Conservation (phyloP, 2,797 vertebrate genomes). For the Australoheros facetus region DNA sequence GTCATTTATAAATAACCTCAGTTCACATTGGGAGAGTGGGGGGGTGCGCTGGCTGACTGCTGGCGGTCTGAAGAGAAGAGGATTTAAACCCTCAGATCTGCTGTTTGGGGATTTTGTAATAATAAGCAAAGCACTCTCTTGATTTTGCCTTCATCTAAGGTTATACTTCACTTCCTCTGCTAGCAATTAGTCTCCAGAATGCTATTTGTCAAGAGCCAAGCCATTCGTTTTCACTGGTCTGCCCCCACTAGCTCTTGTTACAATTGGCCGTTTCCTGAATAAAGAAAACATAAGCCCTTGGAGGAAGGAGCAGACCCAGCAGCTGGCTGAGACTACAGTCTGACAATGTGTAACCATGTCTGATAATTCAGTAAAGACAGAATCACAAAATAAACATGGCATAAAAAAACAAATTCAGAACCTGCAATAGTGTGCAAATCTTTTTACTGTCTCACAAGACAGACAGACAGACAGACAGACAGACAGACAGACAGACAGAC, state of each 20-base stretch:
- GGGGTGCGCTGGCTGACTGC: slow-evolving; percentile 3
- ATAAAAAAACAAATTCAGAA: slow-evolving; percentile 59
- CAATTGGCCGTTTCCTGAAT: slow-evolving; percentile 77
- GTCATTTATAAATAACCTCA: slow-evolving; percentile 41
- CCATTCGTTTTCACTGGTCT: slow-evolving; percentile 62
- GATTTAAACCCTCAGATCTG: slow-evolving; percentile 55
- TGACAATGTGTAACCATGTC: slow-evolving; percentile 28
- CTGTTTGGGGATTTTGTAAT: slow-evolving; percentile 62
- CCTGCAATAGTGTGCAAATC: slow-evolving; percentile 4
- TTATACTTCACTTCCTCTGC: slow-evolving; percentile 74
- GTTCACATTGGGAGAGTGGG: slow-evolving; percentile 5
- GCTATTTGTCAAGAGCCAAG: slow-evolving; percentile 77
- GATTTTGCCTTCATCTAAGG: slow-evolving; percentile 58
- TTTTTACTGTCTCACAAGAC: slow-evolving; percentile 3
- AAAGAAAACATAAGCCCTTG: slow-evolving; percentile 57
- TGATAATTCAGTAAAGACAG: slow-evolving; percentile 9
- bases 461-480: slow-evolving; percentile 22
- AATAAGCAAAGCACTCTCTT: slow-evolving; percentile 60
- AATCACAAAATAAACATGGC: slow-evolving; percentile 3
- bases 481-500: slow-evolving; percentile 42
- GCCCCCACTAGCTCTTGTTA: slow-evolving; percentile 71
- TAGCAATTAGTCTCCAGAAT: slow-evolving; percentile 78
- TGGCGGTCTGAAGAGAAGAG: slow-evolving; percentile 16
- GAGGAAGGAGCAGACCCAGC: slow-evolving; percentile 45
- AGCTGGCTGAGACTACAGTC: slow-evolving; percentile 34